Percentiles rank a stretch among this genome's conserved stretches.
Conservation (phyloP, 2,888 invertebrate species). For the Tigriopus californicus region DNA sequence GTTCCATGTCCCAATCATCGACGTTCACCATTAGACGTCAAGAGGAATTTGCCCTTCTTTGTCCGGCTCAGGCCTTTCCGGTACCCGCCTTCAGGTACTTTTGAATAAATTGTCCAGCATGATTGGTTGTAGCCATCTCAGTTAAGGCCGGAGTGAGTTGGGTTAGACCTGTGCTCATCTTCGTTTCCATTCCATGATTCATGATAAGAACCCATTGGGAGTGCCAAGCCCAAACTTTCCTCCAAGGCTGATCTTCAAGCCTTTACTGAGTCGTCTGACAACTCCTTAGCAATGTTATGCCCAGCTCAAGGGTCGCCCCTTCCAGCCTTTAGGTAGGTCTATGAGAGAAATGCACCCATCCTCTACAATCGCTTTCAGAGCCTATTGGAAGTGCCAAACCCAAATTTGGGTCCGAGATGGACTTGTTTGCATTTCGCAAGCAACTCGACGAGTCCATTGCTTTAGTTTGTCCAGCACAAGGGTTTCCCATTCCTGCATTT, state of each 20-base stretch:
- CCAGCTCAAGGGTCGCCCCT: background rate
- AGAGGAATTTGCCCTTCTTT: constrained; percentile 30
- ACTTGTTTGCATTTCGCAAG: no score
- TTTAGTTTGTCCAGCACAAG: constrained; percentile 29
- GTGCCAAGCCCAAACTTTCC: constrained; percentile 28
- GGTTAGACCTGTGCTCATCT: no score
- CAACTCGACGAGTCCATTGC: constrained; percentile 19
- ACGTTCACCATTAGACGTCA: constrained; percentile 17
- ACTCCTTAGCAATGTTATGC: background rate
- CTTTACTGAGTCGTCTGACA: background rate
- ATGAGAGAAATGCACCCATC: no score
- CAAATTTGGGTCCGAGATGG: no score
- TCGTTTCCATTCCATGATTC: no score
- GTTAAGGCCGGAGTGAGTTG: no score
- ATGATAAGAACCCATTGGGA: constrained; percentile 28
- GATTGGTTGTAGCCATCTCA: background rate
- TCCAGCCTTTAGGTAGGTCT: constrained; percentile 16
- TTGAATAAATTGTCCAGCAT: background rate
- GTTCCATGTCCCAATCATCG: constrained; percentile 19
- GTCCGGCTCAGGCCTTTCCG: constrained; percentile 52
- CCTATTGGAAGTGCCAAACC: no score
- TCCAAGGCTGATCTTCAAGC: constrained; percentile 23
- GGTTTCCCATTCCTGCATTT: constrained; percentile 27
- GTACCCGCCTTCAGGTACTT: constrained; percentile 47
- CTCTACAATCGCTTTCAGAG: no score